Evolutionary conservation across 2,888 invertebrate species (phyloP).

Genomic region (Drosophila meridionalis): DNA sequence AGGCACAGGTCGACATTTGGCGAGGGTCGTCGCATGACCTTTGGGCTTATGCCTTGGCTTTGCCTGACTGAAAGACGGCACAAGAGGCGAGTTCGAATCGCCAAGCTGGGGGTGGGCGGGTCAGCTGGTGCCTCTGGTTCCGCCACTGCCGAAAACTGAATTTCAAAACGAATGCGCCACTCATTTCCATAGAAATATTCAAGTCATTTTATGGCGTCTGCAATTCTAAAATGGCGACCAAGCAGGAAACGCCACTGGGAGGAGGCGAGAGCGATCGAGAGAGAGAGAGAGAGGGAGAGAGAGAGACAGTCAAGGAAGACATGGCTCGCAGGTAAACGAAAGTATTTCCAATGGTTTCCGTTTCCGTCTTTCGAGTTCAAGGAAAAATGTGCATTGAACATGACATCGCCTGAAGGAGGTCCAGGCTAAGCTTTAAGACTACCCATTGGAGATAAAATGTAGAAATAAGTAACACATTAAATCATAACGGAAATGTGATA

Average conservation of each 20-base stretch:
- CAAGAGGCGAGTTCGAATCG: neutral
- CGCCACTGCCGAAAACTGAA: conserved; percentile 33
- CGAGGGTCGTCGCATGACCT: conserved; percentile 78
- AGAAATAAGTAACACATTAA: neutral
- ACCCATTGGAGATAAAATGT: neutral
- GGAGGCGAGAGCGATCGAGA: neutral
- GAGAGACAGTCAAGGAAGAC: neutral
- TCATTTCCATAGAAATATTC: conserved; percentile 44
- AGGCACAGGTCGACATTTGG: conserved; percentile 73
- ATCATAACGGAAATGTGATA: no score
- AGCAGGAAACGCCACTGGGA: neutral
- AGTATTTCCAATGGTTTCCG: conserved; percentile 66
- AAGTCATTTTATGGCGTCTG: conserved; percentile 44
- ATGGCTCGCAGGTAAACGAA: conserved; percentile 54
- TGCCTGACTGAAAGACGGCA: neutral
- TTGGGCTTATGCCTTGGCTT: conserved; percentile 62
- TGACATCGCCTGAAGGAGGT: conserved; percentile 29
- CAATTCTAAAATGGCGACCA: conserved; percentile 47
- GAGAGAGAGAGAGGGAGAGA: neutral
- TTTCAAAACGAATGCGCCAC: conserved; percentile 38
- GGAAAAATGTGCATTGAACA: conserved; percentile 59
- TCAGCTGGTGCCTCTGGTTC: neutral
- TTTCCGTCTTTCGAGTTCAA: conserved; percentile 67
- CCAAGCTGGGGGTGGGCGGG: neutral
- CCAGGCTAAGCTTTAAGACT: neutral